phyloP scores from a whole-genome alignment of 2,888 invertebrate species.

The Lacanobia oleracea region DNA sequence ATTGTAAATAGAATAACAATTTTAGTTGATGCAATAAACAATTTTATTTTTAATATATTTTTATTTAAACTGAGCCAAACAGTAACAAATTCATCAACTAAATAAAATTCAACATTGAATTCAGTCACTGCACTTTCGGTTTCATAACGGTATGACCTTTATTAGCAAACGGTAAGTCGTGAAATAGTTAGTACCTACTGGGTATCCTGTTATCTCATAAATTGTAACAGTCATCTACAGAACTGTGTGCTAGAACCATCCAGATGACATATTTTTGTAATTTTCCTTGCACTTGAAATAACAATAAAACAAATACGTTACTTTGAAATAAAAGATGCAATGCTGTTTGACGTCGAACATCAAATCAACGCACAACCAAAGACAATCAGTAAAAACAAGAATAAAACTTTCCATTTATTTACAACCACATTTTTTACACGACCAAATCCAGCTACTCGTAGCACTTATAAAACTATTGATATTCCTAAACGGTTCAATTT shows the following conservation, averaged over 20 bases:
- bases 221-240: not conserved
- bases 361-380: not conserved
- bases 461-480: constrained; percentile 48
- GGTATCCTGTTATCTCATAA: no score
- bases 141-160: not conserved
- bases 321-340: not conserved
- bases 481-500: constrained; percentile 44
- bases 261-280: not conserved
- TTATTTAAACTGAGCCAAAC: not conserved
- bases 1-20: no score
- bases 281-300: not conserved
- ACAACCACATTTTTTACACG: constrained; percentile 27
- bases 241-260: not conserved
- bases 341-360: not conserved
- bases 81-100: not conserved
- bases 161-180: not conserved
- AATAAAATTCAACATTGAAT: not conserved
- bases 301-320: not conserved
- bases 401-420: constrained; percentile 52
- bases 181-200: not conserved
- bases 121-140: not conserved
- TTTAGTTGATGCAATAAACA: no score
- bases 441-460: constrained; percentile 15
- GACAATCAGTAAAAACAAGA: constrained; percentile 4
- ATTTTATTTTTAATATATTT: no score